Conservation (phyloP, 2,113 vertebrate genomes). For the Carollia perspicillata region DNA sequence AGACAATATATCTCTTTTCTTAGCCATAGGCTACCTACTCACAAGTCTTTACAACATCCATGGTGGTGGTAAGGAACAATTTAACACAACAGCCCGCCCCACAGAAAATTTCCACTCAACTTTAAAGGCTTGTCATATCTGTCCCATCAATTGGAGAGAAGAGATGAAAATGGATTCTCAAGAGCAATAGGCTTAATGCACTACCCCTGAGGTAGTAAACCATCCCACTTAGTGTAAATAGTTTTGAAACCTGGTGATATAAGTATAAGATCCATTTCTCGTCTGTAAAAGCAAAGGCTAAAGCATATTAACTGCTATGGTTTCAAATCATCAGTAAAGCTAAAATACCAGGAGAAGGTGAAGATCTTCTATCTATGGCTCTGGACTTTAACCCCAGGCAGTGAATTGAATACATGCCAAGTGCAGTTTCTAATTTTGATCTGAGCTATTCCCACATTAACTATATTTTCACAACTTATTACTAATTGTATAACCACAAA, state of each 20-base stretch:
- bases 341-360: slow-evolving; percentile 56
- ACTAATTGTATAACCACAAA: slow-evolving; percentile 45
- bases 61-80: slow-evolving; percentile 68
- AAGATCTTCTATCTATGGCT: slow-evolving; percentile 36
- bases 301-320: slow-evolving; percentile 47
- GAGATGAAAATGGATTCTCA: slow-evolving; percentile 78
- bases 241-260: slow-evolving; percentile 63
- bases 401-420: slow-evolving; percentile 10
- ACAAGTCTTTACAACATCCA: slow-evolving; percentile 72
- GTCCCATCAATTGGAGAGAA: slow-evolving; percentile 75
- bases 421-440: slow-evolving; percentile 45
- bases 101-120: slow-evolving; percentile 75
- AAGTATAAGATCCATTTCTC: slow-evolving; percentile 69
- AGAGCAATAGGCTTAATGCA: slow-evolving; percentile 77
- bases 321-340: slow-evolving; percentile 69
- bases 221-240: slow-evolving; percentile 70
- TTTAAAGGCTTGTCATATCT: slow-evolving; percentile 77
- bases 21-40: slow-evolving; percentile 67
- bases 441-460: slow-evolving; percentile 48
- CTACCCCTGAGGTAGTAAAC: slow-evolving; percentile 77
- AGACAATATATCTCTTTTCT: slow-evolving; percentile 72
- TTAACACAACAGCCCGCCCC: slow-evolving; percentile 71
- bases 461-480: slow-evolving; percentile 49
- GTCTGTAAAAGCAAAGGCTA: slow-evolving; percentile 61
- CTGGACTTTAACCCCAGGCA: slow-evolving; percentile 44